Percentiles rank a stretch among this genome's conserved stretches.
Evolutionary conservation across 1,140 invertebrate species (phyloP).

Genomic region (Linepithema humile): DNA sequence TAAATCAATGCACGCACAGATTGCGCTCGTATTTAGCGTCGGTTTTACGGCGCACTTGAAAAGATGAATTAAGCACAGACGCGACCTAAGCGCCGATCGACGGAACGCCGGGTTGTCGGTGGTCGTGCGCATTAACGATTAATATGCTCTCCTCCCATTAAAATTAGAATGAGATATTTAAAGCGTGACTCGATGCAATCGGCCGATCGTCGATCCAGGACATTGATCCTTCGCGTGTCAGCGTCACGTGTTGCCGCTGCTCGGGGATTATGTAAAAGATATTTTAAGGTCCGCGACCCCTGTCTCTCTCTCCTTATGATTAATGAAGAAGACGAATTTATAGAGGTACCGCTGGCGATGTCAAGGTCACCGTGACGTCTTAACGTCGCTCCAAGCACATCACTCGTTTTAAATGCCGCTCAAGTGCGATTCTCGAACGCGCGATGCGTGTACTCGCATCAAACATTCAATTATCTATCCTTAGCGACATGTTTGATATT

Average conservation of each 20-base stretch:
- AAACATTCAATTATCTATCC: not conserved
- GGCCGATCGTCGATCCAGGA: constrained; percentile 29
- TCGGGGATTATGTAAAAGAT: constrained; percentile 64
- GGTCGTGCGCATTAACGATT: constrained; percentile 42
- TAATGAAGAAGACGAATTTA: constrained; percentile 71
- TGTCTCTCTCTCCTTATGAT: constrained; percentile 54
- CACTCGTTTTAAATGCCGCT: not conserved
- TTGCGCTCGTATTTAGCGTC: constrained; percentile 80
- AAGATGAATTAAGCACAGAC: constrained; percentile 67
- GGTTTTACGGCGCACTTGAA: constrained; percentile 79
- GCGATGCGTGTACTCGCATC: constrained; percentile 5
- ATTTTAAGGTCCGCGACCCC: constrained; percentile 56
- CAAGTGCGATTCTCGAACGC: too few species aligned
- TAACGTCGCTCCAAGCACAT: constrained; percentile 16
- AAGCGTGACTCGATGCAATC: constrained; percentile 14
- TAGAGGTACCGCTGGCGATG: constrained; percentile 39
- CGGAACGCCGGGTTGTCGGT: constrained; percentile 48
- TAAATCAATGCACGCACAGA: constrained; percentile 80
- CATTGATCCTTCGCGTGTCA: constrained; percentile 63
- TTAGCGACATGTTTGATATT: not conserved
- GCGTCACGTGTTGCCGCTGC: constrained; percentile 14
- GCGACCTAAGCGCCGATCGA: constrained; percentile 44
- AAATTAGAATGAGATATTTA: constrained; percentile 31
- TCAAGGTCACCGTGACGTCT: constrained; percentile 56
- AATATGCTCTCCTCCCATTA: not conserved